These are phyloP conservation scores for Struthio camelus DNA, from an alignment of 2,113 vertebrate species.

Conservation along the genomic window DNA sequence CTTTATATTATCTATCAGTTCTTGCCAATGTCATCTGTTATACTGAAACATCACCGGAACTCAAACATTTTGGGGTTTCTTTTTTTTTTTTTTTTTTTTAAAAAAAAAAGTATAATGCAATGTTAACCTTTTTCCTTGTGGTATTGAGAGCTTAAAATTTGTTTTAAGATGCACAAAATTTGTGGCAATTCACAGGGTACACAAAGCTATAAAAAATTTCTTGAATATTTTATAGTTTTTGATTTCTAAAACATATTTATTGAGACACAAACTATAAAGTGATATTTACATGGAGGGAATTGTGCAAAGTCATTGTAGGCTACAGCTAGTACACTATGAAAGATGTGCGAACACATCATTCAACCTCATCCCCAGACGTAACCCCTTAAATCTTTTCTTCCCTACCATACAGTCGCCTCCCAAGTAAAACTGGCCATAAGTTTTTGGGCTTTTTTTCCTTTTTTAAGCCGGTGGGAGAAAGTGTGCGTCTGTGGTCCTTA, in stretches of 20 bases:
- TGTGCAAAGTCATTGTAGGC: not conserved
- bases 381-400: not conserved
- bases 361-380: not conserved
- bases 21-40: not conserved
- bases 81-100: not conserved
- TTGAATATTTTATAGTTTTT: not conserved
- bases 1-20: conserved; percentile 32
- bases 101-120: not conserved
- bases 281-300: not conserved
- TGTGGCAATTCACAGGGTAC: conserved; percentile 27
- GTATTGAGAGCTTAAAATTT: not conserved
- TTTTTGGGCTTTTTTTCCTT: not conserved
- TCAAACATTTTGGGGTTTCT: not conserved
- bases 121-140: not conserved
- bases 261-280: not conserved
- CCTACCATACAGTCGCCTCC: not conserved
- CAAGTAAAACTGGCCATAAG: not conserved
- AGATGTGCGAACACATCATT: not conserved
- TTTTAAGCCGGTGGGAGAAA: not conserved
- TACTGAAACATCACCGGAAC: conserved; percentile 22
- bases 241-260: not conserved
- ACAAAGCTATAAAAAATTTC: conserved; percentile 1
- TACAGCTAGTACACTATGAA: not conserved
- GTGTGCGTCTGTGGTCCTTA: not conserved
- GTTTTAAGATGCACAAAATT: not conserved